A percentile compares a stretch with the other conserved stretches of the same genome.
phyloP scores from a whole-genome alignment of 2,797 vertebrate genomes.

The Cercopithecus diana region DNA sequence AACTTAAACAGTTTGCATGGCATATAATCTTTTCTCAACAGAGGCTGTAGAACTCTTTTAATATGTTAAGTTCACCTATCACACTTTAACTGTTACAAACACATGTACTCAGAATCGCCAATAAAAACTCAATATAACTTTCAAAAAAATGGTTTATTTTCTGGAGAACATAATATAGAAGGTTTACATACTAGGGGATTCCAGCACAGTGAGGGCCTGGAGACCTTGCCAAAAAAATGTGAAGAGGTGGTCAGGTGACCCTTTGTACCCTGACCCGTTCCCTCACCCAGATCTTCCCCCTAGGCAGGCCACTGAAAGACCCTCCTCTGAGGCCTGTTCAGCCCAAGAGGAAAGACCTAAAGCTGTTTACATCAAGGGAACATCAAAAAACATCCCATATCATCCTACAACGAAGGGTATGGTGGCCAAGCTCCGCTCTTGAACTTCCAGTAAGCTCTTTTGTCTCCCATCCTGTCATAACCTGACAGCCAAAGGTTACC shows the following conservation, averaged over 20 bases:
- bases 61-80: neutral
- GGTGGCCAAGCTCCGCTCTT: neutral
- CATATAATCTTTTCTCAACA: neutral
- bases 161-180: neutral
- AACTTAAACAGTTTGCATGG: neutral
- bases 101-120: neutral
- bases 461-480: accelerated
- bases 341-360: neutral
- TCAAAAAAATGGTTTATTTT: neutral
- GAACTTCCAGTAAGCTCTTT: neutral
- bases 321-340: neutral
- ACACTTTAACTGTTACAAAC: neutral
- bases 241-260: neutral
- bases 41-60: neutral
- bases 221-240: neutral
- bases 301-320: too few relatives aligned
- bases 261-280: neutral
- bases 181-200: too few relatives aligned
- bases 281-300: neutral
- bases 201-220: neutral
- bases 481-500: neutral
- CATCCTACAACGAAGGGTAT: accelerated
- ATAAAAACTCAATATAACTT: conserved; percentile 50
- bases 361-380: too few relatives aligned
- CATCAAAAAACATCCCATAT: neutral